Conservation (phyloP, 30 jellyfish, hydroid and myxozoan species). For the Aurelia aurita complex sp. Pacific region DNA sequence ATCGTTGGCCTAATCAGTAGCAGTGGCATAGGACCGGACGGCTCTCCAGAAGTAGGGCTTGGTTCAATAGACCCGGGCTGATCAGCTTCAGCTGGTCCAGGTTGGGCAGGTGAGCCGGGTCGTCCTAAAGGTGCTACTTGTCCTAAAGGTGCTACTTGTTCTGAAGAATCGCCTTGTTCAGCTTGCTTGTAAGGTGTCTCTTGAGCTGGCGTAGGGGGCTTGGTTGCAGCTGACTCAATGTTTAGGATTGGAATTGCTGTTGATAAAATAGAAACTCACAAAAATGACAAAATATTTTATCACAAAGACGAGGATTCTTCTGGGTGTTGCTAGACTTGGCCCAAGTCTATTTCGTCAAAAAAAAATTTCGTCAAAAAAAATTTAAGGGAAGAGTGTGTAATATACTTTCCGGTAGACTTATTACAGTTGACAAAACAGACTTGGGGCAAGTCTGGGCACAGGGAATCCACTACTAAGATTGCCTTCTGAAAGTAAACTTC, state of each 20-base stretch:
- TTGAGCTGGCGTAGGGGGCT: conserved; percentile 1
- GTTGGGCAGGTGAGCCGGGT: neutral
- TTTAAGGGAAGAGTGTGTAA: too few relatives aligned
- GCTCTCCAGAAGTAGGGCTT: neutral
- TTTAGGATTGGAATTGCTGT: conserved; percentile 26
- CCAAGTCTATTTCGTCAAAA: too few relatives aligned
- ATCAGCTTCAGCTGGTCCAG: neutral
- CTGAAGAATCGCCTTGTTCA: conserved; percentile 8
- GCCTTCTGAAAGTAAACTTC: too few relatives aligned
- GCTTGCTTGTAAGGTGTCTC: conserved; percentile 11
- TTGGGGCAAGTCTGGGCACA: too few relatives aligned
- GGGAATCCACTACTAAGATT: too few relatives aligned
- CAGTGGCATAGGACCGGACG: conserved; percentile 1
- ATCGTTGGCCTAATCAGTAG: conserved; percentile 18
- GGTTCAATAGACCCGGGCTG: neutral
- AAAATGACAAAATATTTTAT: too few relatives aligned
- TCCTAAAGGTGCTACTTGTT: neutral
- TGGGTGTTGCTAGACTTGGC: too few relatives aligned
- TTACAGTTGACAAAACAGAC: too few relatives aligned
- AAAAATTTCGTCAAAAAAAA: too few relatives aligned
- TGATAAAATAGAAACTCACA: neutral
- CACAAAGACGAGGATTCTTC: too few relatives aligned
- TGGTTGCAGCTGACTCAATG: conserved; percentile 27
- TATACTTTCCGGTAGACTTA: too few relatives aligned
- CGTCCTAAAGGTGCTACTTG: neutral